phyloP scores from a whole-genome alignment of 2,113 vertebrate genomes.

The Centropus unirufus region DNA sequence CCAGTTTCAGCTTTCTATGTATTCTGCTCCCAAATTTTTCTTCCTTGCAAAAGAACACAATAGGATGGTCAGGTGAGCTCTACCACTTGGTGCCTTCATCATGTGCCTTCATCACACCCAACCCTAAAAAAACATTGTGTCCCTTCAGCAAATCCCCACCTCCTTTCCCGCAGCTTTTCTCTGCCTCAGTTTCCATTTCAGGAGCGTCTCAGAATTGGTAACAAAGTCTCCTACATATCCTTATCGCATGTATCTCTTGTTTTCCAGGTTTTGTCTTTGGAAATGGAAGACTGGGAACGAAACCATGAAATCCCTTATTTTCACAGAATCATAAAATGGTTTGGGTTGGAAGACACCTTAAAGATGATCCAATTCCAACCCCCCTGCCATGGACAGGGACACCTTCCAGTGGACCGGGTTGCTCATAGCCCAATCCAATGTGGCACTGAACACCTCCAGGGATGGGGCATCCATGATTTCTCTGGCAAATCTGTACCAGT shows the following conservation, averaged over 20 bases:
- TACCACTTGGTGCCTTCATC: fast-evolving
- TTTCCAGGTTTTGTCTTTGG: not conserved
- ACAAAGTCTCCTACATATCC: not conserved
- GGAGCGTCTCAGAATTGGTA: not conserved
- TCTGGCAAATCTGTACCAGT: too few species aligned
- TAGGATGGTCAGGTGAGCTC: not conserved
- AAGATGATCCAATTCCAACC: too few species aligned
- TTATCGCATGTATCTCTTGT: fast-evolving
- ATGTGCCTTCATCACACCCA: too few species aligned
- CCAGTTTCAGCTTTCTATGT: not conserved
- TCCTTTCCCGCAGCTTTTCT: not conserved
- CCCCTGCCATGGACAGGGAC: too few species aligned
- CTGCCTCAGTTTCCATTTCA: not conserved
- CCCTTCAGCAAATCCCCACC: not conserved
- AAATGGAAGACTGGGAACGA: not conserved
- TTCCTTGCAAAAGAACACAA: not conserved
- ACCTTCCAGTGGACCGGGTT: too few species aligned
- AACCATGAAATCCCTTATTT: not conserved
- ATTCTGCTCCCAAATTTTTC: not conserved
- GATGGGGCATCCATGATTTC: too few species aligned
- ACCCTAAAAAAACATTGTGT: not conserved
- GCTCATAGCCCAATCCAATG: too few species aligned
- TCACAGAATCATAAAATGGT: not conserved
- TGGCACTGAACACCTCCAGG: too few species aligned
- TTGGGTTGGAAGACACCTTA: too few species aligned